Base-by-base conservation (phyloP, 2,888 invertebrate species). In the Trissolcus japonicus region DNA sequence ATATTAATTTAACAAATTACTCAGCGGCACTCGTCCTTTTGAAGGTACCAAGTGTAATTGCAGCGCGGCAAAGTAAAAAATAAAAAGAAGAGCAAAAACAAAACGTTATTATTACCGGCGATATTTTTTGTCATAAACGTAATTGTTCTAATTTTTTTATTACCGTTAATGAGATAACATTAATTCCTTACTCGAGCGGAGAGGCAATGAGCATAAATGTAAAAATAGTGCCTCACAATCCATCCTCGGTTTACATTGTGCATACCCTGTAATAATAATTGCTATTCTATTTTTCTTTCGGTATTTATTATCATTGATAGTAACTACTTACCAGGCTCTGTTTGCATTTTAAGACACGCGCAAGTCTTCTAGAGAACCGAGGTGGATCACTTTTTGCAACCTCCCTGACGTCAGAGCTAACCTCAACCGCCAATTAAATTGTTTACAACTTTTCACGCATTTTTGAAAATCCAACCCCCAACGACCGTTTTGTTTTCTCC, bases 321-420 rank as follows among this genome's bases (percentile, higher is more conserved):
- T 69, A 56, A 17, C 53, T 51, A 51, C 54, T 68, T 13, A 60
- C 60, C 69, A 76, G 65, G 57, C 61, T 25, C 25, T 35, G 35
- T 55, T 57, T 76, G 71, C 17, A 17, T 76, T 71, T 71, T 11
- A 1, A 35, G 35, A 11, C 35, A 63, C 14, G 53, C 56, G 48
- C 43, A 65, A 69, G 46, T 25, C 21, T 40, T 60, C 46, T 56
- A 60, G 46, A 60, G 46, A 66, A 35, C 60, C 76, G 76, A 76
- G 76, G 76, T 76, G 62, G 62, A 66, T 76, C 19, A 62, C 71
- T 71, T 76, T 71, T 76, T 76, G 66, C 68, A 48, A 60, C 17
- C 25, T 43, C n/a, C 57, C 53, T 76, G 76, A 71, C 71, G 76
- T 76, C 76, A 76, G 60, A 41, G 25, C 48, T 46, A 60, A 76